Percentiles rank a stretch among this genome's conserved stretches.
Evolutionary conservation across 2,888 invertebrate species (phyloP).

Genomic region (Oscheius sp.): DNA sequence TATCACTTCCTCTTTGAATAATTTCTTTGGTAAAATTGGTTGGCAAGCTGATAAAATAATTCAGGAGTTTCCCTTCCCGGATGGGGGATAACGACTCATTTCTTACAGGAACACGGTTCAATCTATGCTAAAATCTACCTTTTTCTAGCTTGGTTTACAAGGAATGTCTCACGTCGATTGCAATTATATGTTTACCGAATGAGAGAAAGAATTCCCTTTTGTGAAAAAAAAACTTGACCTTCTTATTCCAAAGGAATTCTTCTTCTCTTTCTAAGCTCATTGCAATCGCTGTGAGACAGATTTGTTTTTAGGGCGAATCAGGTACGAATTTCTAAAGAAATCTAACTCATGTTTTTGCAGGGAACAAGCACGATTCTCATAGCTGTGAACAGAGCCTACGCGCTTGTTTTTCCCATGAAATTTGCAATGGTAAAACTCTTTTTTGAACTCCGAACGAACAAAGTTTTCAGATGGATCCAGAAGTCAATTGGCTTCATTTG

Average conservation of each 20-base stretch:
- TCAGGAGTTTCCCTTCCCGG: constrained; percentile 22
- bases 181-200: too few species aligned
- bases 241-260: too few species aligned
- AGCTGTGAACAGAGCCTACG: constrained; percentile 19
- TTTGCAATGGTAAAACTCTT: constrained; percentile 15
- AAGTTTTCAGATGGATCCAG: background rate
- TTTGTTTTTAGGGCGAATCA: constrained; percentile 14
- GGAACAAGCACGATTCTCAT: constrained; percentile 13
- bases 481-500: constrained; percentile 9
- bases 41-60: background rate
- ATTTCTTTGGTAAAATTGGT: background rate
- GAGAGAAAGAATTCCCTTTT: too few species aligned
- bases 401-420: constrained; percentile 5
- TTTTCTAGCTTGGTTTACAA: constrained; percentile 13
- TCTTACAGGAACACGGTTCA: background rate
- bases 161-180: too few species aligned
- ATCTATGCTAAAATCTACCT: constrained; percentile 7
- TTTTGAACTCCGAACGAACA: too few species aligned
- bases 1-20: background rate
- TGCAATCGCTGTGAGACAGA: too few species aligned
- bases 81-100: background rate
- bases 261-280: too few species aligned
- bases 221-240: too few species aligned
- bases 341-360: background rate
- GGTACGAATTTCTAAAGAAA: background rate